Base-by-base conservation (phyloP, 2,113 vertebrate genomes). In the Chionodraco myersi region DNA sequence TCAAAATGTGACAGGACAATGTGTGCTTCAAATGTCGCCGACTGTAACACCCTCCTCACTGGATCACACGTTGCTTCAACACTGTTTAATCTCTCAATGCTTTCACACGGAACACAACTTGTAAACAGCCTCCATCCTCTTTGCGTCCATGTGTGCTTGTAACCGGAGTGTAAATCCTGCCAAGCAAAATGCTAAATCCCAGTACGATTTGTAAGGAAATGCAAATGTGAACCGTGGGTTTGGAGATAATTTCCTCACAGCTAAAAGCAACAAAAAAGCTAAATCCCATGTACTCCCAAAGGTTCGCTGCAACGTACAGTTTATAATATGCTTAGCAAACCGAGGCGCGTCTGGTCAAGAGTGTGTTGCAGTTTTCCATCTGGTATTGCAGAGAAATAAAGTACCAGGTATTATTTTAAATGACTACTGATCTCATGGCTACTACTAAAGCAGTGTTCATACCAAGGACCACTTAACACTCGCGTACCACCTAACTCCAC, bases 371-470 rank as follows among this genome's bases (percentile, higher is more conserved):
- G 48, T 14, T 71, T 49, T 41, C 23, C 16, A 21, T 11, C 23
- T 4, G 2, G 12, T 26, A 3, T 64, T 36, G 36, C 6, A 10
- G 14, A 67, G 18, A 26, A 15, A 68, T 11, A 34, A 73, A 26
- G 47, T 49, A 16, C 4, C 14, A 63, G 16, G 56, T 47, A 16
- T 14, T 48, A 16, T 14, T 48, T 57, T 12, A 10, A 34, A 70
- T 2, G 3, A 59, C 10, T 1, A 56, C 80, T 63, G 69, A 56
- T 51, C 54, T 64, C 44, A 67, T 11, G 54, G 59, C 79, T 69
- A 23, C 41, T 57, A 41, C 6, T 41, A 45, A 41, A 61, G 21
- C 10, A 26, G 26, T 26, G 26, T 26, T 26, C 26, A 26, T 26
- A 26, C 26, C 26, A 26, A 26, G 26, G 26, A 26, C 26, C 26